phyloP scores from a whole-genome alignment of 2,797 vertebrate species.

The Sebastes oblongus region DNA sequence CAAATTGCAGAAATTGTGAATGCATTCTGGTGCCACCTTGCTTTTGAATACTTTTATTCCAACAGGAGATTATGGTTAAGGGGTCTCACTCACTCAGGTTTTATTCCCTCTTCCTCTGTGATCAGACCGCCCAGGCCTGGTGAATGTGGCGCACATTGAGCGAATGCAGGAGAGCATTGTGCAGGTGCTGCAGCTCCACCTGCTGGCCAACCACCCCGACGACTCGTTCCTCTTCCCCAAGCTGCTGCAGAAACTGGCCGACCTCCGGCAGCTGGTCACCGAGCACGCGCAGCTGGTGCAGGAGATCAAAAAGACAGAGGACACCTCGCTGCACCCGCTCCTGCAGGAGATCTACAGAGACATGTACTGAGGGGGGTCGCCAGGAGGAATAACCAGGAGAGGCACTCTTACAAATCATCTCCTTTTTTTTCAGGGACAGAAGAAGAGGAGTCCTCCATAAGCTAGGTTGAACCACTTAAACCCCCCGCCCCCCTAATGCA shows the following conservation, averaged over 20 bases:
- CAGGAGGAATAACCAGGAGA: constrained; percentile 10
- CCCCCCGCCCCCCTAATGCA: not conserved
- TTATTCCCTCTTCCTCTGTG: not conserved
- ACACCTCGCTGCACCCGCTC: constrained; percentile 93
- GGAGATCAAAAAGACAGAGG: constrained; percentile 97
- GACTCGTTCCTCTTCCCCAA: constrained; percentile 93
- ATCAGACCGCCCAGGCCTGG: constrained; percentile 93
- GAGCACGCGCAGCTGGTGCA: constrained; percentile 95
- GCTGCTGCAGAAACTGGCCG: constrained; percentile 95
- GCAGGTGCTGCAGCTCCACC: constrained; percentile 91
- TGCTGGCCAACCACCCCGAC: constrained; percentile 92
- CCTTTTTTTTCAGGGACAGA: constrained; percentile 34
- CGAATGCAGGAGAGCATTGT: constrained; percentile 94
- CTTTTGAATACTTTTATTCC: not conserved
- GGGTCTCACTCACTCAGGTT: not conserved
- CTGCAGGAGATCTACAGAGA: constrained; percentile 98
- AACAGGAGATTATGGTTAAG: not conserved
- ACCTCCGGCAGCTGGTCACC: constrained; percentile 95
- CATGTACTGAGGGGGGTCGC: constrained; percentile 88
- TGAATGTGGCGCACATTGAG: constrained; percentile 90
- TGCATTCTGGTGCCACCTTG: not conserved
- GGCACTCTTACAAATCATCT: constrained; percentile 16
- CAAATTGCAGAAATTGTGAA: not conserved
- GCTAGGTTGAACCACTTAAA: constrained; percentile 65
- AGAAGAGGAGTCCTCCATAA: constrained; percentile 42